phyloP scores from a whole-genome alignment of 1,140 invertebrate genomes.

The Brachionus rotundiformis region DNA sequence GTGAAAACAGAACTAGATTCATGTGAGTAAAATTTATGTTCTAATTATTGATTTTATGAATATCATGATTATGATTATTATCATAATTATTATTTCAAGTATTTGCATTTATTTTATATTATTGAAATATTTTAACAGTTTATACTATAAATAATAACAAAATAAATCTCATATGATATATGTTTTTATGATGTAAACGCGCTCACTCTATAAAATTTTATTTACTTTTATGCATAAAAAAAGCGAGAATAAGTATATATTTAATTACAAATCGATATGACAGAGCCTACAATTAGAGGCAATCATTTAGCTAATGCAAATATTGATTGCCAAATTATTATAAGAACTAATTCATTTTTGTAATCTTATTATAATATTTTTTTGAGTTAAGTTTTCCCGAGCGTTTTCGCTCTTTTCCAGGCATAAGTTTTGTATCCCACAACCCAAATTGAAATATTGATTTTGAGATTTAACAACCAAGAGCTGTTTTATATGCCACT shows the following conservation, averaged over 20 bases:
- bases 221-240: slow-evolving; percentile 11
- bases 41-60: slow-evolving; percentile 17
- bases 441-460: background rate
- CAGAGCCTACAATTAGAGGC: background rate
- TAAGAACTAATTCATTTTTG: slow-evolving; percentile 12
- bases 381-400: background rate
- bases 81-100: slow-evolving; percentile 10
- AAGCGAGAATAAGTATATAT: slow-evolving; percentile 4
- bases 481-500: background rate
- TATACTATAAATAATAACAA: background rate
- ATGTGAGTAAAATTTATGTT: slow-evolving; percentile 5
- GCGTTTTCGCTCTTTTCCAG: background rate
- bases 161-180: slow-evolving; percentile 15
- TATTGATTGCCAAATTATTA: slow-evolving; percentile 17
- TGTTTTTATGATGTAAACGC: background rate
- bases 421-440: background rate
- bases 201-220: background rate
- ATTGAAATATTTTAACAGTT: slow-evolving; percentile 16
- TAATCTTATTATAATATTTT: slow-evolving; percentile 8
- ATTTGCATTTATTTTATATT: slow-evolving; percentile 2
- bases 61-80: slow-evolving; percentile 21
- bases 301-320: background rate
- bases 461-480: background rate
- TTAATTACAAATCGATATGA: slow-evolving; percentile 15
- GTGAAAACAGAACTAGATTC: background rate